Evolutionary conservation across 2,888 invertebrate genomes (phyloP), one percentile per base, ranked within the genome.

Genomic region (Apantesis nais): DNA sequence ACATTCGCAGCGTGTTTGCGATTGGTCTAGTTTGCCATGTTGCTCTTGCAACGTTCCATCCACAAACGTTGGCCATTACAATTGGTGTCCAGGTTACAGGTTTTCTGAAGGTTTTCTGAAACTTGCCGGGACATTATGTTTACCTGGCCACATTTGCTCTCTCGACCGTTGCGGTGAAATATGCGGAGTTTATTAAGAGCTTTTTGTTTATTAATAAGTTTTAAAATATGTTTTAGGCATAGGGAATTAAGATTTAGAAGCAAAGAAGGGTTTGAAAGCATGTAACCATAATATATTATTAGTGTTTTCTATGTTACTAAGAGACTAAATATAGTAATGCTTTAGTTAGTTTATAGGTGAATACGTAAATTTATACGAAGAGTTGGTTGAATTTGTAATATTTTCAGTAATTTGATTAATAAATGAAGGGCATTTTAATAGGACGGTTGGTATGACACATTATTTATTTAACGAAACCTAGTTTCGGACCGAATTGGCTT

Each of bases 391-490:
- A 55, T 55, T 25, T 12, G 55, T 55, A 14, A 55, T 55, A 14
- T 55, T 25, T 55, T 55, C 12, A 25, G 55, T 55, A 55, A 25
- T 55, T 25, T 25, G 55, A 55, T 55, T 55, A 25, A 4, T 39
- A 44, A 41, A 63, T 63, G 14, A 48, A 64, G 25, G 62, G 25
- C 29, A 29, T 63, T 41, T 41, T n/a, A 41, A 63, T 63, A 14
- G n/a, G 22, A 41, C 14, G 29, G 5, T 39, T 3, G 22, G 22
- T 62, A n/a, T 62, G 39, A 37, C 34, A n/a, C 2, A 7, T 12
- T 25, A 25, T 25, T 25, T 14, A 55, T 25, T 55, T 25, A 25
- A 25, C 25, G 0, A 55, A 55, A 25, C 25, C 25, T 25, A 25
- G 55, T 14, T 55, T 25, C 25, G 25, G 25, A 0, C 55, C 0